These are phyloP conservation scores for Papilio helenus DNA, from an alignment of 1,140 invertebrate genomes.

Conservation along the genomic window DNA sequence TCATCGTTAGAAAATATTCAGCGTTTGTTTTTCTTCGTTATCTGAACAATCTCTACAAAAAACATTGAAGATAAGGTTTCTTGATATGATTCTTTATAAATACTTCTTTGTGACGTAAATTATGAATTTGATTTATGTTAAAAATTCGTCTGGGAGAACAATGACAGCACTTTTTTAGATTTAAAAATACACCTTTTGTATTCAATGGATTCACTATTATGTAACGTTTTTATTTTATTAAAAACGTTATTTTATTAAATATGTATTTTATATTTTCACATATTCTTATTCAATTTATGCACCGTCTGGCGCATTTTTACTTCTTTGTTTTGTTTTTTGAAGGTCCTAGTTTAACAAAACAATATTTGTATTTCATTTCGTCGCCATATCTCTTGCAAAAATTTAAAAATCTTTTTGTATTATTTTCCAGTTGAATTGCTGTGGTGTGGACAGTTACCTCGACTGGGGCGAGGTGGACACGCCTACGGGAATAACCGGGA, in stretches of 20 bases:
- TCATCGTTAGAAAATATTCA: neutral
- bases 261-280: no score
- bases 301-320: no score
- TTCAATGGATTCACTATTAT: no score
- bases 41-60: neutral
- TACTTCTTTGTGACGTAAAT: neutral
- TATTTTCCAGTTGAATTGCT: slow-evolving; percentile 87
- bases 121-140: neutral
- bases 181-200: neutral
- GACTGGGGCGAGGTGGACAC: slow-evolving; percentile 85
- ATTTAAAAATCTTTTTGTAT: neutral
- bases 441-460: slow-evolving; percentile 85
- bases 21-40: neutral
- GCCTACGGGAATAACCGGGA: slow-evolving; percentile 45
- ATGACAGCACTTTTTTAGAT: neutral
- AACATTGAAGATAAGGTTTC: neutral
- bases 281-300: no score
- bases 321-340: no score
- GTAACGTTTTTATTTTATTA: no score
- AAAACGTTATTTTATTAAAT: no score
- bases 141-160: neutral
- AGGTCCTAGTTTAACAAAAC: no score
- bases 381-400: neutral
- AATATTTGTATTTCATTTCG: no score
- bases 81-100: neutral